phyloP scores from a whole-genome alignment of 1,140 invertebrate species.

The Drosophila sproati region DNA sequence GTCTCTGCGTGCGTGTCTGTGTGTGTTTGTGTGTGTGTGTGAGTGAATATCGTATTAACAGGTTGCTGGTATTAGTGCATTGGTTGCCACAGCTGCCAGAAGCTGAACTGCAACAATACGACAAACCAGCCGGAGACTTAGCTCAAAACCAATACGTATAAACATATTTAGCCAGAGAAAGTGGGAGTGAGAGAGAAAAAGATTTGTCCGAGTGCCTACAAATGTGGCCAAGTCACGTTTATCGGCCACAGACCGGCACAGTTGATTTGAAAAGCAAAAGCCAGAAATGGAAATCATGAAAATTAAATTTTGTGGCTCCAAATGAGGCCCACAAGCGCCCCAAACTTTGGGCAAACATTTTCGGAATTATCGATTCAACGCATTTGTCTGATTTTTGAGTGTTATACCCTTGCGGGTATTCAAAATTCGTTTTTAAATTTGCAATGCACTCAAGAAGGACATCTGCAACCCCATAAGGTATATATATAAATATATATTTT shows the following conservation, averaged over 20 bases:
- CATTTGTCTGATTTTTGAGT: not conserved
- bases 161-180: constrained; percentile 51
- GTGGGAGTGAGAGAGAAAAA: not conserved
- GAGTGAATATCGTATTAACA: not conserved
- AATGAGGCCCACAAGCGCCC: not conserved
- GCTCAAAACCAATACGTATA: constrained; percentile 9
- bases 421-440: too few relatives aligned
- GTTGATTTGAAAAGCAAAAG: not conserved
- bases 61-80: constrained; percentile 26
- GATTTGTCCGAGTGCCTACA: constrained; percentile 52
- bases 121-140: constrained; percentile 45
- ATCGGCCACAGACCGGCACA: constrained; percentile 57
- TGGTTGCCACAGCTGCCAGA: constrained; percentile 48
- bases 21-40: constrained; percentile 31
- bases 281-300: not conserved
- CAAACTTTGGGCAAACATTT: not conserved
- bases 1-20: constrained; percentile 6
- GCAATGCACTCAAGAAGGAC: too few relatives aligned
- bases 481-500: too few relatives aligned
- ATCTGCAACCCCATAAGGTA: too few relatives aligned
- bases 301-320: constrained; percentile 13
- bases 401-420: too few relatives aligned
- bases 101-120: constrained; percentile 51
- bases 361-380: not conserved
- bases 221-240: constrained; percentile 76